Percentiles rank a stretch among this genome's conserved stretches.
These are phyloP conservation scores for Conopomorpha cramerella DNA, from an alignment of 1,140 invertebrate species.

Conservation along the genomic window DNA sequence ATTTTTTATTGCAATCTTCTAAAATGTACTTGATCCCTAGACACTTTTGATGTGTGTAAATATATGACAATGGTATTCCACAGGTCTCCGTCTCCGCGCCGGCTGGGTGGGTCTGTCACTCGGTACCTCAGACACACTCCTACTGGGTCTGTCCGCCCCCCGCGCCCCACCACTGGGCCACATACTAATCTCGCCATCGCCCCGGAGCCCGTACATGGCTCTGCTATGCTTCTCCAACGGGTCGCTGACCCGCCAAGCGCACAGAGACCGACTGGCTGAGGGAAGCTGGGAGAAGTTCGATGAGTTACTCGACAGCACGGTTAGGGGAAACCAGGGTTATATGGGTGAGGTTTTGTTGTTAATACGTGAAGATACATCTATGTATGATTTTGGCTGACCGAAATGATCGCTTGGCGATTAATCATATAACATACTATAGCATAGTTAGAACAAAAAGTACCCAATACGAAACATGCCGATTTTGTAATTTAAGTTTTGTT, in stretches of 20 bases:
- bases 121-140: constrained; percentile 91
- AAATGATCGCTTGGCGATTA: no score
- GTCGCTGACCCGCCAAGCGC: constrained; percentile 84
- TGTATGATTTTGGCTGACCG: constrained; percentile 65
- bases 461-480: constrained; percentile 29
- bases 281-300: constrained; percentile 86
- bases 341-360: constrained; percentile 65
- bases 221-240: constrained; percentile 96
- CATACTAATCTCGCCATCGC: constrained; percentile 84
- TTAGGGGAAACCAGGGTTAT: constrained; percentile 91
- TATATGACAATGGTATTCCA: no score
- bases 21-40: no score
- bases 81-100: constrained; percentile 78
- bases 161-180: constrained; percentile 77
- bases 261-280: constrained; percentile 76
- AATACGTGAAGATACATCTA: background rate
- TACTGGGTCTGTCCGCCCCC: constrained; percentile 77
- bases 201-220: constrained; percentile 79
- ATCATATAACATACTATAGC: no score
- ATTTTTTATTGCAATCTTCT: no score
- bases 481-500: no score
- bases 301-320: constrained; percentile 79
- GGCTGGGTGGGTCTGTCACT: constrained; percentile 88
- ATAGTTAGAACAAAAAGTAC: no score
- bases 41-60: no score